Conservation (phyloP, 2,797 vertebrate species). For the Poecile montanus region DNA sequence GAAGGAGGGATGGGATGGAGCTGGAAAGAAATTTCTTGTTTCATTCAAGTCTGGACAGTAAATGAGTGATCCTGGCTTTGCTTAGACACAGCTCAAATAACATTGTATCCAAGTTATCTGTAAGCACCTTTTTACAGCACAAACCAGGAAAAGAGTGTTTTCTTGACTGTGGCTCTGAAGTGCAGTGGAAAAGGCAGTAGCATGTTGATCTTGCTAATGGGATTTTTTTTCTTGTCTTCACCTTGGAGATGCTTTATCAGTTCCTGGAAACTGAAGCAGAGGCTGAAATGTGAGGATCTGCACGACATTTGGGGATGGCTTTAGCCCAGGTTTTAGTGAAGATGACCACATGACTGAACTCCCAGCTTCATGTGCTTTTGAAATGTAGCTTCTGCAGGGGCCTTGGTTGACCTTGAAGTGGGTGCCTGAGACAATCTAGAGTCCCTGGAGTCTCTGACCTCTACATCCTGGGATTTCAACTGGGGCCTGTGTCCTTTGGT, state of each 20-base stretch:
- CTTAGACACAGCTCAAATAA: background rate
- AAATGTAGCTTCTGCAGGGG: background rate
- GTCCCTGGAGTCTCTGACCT: background rate
- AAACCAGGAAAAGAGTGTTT: background rate
- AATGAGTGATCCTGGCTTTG: background rate
- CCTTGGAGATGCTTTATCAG: background rate
- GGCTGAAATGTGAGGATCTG: background rate
- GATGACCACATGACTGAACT: background rate
- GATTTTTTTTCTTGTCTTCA: background rate
- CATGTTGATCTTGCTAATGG: rapidly evolving
- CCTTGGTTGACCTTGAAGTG: background rate
- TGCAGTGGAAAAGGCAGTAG: background rate
- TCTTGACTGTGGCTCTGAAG: background rate
- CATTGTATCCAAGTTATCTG: background rate
- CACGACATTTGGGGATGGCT: rapidly evolving
- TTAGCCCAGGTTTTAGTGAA: background rate
- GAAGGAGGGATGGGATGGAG: constrained; percentile 2
- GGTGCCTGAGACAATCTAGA: background rate
- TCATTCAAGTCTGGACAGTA: background rate
- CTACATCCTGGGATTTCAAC: background rate
- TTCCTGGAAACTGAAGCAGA: background rate
- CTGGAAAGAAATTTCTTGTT: constrained; percentile 21
- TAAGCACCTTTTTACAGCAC: background rate
- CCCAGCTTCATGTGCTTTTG: background rate
- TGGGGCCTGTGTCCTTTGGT: rapidly evolving